Percentiles rank a stretch among this genome's conserved stretches.
These are phyloP conservation scores for Podilymbus podiceps DNA, from an alignment of 2,113 vertebrate species.

Conservation along the genomic window DNA sequence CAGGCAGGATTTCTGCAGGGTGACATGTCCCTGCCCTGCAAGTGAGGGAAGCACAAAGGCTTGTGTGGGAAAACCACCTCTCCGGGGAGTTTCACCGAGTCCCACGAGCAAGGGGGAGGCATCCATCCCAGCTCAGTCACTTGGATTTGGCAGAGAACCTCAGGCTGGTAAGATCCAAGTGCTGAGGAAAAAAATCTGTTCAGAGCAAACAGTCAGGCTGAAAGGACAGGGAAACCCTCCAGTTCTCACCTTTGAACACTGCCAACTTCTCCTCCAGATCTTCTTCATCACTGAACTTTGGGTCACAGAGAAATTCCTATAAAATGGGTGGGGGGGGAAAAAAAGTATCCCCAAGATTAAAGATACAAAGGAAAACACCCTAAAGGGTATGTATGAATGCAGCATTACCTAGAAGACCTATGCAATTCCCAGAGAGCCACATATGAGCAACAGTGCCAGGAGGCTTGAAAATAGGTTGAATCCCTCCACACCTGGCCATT, in stretches of 20 bases:
- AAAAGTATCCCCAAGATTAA: neutral
- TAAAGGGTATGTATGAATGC: neutral
- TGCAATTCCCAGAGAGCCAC: neutral
- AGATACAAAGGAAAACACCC: neutral
- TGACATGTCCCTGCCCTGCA: neutral
- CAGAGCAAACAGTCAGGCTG: neutral
- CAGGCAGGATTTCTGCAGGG: neutral
- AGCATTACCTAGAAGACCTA: neutral
- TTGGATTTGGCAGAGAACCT: neutral
- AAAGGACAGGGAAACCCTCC: neutral
- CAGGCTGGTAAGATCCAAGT: neutral
- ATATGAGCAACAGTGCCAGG: neutral
- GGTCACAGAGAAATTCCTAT: constrained; percentile 93
- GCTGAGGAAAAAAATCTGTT: neutral
- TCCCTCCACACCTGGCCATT: neutral
- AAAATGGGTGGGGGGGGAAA: neutral
- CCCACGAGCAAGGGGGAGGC: neutral
- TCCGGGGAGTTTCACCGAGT: neutral
- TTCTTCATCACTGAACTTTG: constrained; percentile 94
- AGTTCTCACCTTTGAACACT: constrained; percentile 91
- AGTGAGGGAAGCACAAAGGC: neutral
- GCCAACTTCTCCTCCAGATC: constrained; percentile 88
- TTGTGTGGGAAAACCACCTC: neutral
- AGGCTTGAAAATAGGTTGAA: neutral
- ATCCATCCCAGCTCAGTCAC: neutral